Percentiles rank a stretch among this genome's conserved stretches.
phyloP scores from a whole-genome alignment of 1,140 invertebrate species.

The Lepidotrigona ventralis region DNA sequence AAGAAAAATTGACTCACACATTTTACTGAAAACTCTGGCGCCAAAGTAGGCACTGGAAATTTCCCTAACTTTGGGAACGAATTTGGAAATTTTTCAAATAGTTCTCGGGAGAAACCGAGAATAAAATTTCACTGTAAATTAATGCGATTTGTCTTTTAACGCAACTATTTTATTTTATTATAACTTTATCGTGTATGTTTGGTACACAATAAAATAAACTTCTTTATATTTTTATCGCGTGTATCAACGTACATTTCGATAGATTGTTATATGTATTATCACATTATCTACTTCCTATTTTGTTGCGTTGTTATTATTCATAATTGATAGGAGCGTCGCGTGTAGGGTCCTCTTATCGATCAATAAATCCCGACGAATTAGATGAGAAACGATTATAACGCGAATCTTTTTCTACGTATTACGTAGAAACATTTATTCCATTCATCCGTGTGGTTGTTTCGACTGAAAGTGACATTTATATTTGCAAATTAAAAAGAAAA shows the following conservation, averaged over 20 bases:
- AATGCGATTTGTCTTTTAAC: too few species aligned
- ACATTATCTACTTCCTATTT: background rate
- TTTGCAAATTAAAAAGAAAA: too few species aligned
- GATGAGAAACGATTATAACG: background rate
- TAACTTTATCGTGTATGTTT: too few species aligned
- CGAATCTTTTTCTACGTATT: background rate
- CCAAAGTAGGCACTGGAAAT: conserved; percentile 17
- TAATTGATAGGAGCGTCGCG: conserved; percentile 17
- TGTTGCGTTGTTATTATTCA: background rate
- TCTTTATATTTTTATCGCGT: background rate
- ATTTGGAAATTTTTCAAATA: background rate
- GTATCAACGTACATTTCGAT: background rate
- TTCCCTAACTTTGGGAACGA: background rate
- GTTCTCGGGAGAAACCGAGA: background rate
- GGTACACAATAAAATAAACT: background rate
- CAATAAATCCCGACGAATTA: background rate
- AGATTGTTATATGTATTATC: background rate
- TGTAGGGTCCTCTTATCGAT: conserved; percentile 8
- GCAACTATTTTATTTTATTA: too few species aligned
- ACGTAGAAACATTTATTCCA: background rate
- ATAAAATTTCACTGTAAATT: background rate
- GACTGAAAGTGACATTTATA: background rate
- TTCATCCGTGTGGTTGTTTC: background rate
- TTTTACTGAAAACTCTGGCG: background rate
- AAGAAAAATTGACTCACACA: conserved; percentile 9